Evolutionary conservation across 2,797 vertebrate genomes (phyloP).

Genomic region (Toxotes lorentzi): DNA sequence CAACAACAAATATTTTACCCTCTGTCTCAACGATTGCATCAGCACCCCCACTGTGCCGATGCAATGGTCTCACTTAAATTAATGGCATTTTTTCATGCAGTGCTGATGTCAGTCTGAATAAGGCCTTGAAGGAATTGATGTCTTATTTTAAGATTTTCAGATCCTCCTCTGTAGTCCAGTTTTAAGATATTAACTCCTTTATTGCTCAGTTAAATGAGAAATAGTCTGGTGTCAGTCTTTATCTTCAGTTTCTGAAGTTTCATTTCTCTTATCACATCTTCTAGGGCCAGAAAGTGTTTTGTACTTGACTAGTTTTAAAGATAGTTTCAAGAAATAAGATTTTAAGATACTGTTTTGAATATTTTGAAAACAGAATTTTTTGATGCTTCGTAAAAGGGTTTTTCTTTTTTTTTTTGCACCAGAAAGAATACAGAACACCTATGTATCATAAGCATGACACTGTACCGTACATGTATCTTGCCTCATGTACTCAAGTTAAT

Average conservation of each 20-base stretch:
- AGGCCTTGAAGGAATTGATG: not conserved
- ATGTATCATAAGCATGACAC: slow-evolving; percentile 43
- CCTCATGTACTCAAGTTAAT: slow-evolving; percentile 55
- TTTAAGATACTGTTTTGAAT: no score
- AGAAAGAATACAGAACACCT: not conserved
- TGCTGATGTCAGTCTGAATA: not conserved
- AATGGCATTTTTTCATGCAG: not conserved
- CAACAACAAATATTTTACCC: slow-evolving; percentile 1
- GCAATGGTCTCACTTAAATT: not conserved
- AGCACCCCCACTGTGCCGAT: not conserved
- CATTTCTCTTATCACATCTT: not conserved
- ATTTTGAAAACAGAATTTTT: not conserved
- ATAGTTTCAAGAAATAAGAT: not conserved
- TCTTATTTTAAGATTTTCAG: slow-evolving; percentile 9
- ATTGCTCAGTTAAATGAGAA: not conserved
- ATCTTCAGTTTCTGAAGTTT: not conserved
- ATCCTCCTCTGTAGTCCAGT: not conserved
- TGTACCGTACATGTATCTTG: slow-evolving; percentile 31
- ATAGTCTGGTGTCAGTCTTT: not conserved
- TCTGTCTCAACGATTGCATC: not conserved
- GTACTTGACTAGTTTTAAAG: not conserved
- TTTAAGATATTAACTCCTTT: not conserved
- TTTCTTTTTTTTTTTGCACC: slow-evolving; percentile 3
- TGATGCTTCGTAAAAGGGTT: not conserved
- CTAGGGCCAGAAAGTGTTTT: not conserved